Conservation (phyloP, 2,888 invertebrate species). For the Mythimna pallens region DNA sequence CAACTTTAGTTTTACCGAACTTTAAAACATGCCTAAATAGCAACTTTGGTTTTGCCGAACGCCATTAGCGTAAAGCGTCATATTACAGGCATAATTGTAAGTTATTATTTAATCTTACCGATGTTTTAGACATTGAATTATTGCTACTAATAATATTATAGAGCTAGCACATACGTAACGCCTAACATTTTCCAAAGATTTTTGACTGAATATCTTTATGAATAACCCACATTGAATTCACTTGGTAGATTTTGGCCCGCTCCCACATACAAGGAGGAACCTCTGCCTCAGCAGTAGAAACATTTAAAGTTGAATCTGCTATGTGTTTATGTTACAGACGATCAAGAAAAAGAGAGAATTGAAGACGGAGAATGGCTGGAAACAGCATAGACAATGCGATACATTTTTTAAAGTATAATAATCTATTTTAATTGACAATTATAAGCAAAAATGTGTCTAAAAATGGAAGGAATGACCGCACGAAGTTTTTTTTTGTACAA, state of each 20-base stretch:
- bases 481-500: constrained; percentile 5
- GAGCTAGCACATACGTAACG: background rate
- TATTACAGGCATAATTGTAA: background rate
- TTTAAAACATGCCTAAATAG: background rate
- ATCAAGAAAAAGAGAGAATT: background rate
- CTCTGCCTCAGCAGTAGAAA: no score
- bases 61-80: background rate
- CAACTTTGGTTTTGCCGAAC: background rate
- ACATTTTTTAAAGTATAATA: background rate
- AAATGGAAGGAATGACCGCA: constrained; percentile 8
- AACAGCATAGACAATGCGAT: background rate
- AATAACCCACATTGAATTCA: background rate
- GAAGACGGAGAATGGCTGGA: background rate
- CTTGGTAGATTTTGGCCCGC: no score
- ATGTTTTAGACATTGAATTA: constrained; percentile 3
- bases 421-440: background rate
- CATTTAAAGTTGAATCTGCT: no score
- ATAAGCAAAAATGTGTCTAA: background rate
- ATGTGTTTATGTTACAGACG: background rate
- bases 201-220: background rate
- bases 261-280: no score
- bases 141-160: background rate
- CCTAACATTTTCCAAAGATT: background rate
- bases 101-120: background rate
- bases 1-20: background rate